A percentile compares a stretch with the other conserved stretches of the same genome.
Conservation (phyloP, 2,797 vertebrate species). For the Pipistrellus kuhlii region DNA sequence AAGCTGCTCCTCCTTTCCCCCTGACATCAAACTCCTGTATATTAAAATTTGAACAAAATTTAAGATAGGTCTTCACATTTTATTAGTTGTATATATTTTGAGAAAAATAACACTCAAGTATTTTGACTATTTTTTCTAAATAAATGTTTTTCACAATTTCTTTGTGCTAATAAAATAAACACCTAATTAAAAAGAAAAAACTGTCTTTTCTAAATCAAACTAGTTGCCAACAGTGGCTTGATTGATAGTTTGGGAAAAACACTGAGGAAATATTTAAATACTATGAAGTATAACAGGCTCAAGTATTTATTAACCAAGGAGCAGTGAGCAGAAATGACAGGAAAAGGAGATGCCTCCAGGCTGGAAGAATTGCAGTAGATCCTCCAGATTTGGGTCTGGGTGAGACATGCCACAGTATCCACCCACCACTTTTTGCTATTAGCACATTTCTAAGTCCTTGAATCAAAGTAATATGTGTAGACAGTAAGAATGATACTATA, state of each 20-base stretch:
- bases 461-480: background rate
- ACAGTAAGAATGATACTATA: background rate
- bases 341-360: background rate
- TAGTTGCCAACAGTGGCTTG: background rate
- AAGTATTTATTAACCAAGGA: background rate
- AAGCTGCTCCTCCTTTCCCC: background rate
- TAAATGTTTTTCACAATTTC: background rate
- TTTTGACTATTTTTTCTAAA: slow-evolving; percentile 21
- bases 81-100: background rate
- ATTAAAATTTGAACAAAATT: background rate
- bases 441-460: background rate
- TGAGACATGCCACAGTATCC: background rate
- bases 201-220: background rate
- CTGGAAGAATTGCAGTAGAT: background rate
- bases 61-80: background rate
- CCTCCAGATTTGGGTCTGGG: background rate
- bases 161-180: slow-evolving; percentile 38
- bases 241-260: background rate
- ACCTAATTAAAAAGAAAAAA: background rate
- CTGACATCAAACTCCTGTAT: background rate
- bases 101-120: background rate
- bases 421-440: background rate
- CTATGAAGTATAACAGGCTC: background rate
- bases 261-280: background rate
- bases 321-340: background rate